Evolutionary conservation across 1,140 invertebrate genomes (phyloP), one percentile per base, ranked within the genome.

Genomic region (Platyscapa corneri): DNA sequence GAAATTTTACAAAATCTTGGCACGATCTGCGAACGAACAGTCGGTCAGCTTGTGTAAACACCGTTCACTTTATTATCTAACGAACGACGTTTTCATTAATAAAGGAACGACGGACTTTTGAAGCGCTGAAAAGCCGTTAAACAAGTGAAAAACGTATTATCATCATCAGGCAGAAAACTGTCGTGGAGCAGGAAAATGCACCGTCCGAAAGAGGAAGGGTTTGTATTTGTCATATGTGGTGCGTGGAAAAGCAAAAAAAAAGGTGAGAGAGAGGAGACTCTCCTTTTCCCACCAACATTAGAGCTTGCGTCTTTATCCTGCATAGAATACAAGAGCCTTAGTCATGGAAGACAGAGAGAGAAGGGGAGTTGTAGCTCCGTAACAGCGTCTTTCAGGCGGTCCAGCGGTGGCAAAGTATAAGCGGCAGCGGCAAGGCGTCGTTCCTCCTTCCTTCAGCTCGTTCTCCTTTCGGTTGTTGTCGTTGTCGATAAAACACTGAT

Each of bases 231-330:
- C 56, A 81, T 81, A 81, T 20, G 82, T 67, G 53, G 37, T 39
- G 32, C 39, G 39, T 34, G 32, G 56, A 75, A 65, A 60, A 78
- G 70, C 49, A 81, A 87, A 72, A 79, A 83, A 80, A 72, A 79
- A 80, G 79, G 67, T 87, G 79, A 87, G 83, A 87, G 80, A 85
- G 80, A 80, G 83, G 80, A 85, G 80, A 87, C 80, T 78, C 82
- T 84, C 77, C 75, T 53, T 82, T 84, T 87, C 81, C 83, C 86
- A 83, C 86, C 84, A 67, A 60, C 70, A 37, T 42, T n/a, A n/a
- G 18, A 37, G 46, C 16, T 77, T 72, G 56, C 81, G 81, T 84
- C 76, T 64, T 78, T 81, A 86, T 87, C 85, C 84, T 84, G 77
- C 78, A 84, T 82, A 84, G 84, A 87, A 87, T 83, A 86, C 30